These are phyloP conservation scores for Zosterops pallidus DNA, from an alignment of 2,113 vertebrate genomes.

Conservation along the genomic window DNA sequence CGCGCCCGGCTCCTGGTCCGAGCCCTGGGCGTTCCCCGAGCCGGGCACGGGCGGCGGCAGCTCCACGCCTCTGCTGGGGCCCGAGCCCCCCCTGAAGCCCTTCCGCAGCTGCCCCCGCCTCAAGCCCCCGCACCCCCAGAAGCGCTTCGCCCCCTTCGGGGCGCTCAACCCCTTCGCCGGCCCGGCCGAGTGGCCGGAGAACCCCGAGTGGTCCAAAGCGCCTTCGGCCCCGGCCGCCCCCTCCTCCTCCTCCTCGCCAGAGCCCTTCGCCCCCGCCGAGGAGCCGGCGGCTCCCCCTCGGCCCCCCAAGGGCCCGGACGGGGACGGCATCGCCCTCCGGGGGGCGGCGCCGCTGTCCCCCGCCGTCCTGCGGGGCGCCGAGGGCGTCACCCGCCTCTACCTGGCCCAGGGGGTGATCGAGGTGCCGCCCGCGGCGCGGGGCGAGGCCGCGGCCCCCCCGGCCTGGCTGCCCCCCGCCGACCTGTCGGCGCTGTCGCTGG, in stretches of 20 bases:
- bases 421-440: conserved; percentile 55
- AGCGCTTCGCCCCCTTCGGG: conserved; percentile 91
- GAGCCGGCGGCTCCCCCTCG: conserved; percentile 67
- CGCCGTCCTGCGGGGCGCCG: conserved; percentile 75
- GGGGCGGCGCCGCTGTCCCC: conserved; percentile 73
- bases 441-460: conserved; percentile 57
- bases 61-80: conserved; percentile 66
- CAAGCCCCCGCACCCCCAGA: conserved; percentile 82
- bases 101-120: conserved; percentile 82
- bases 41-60: conserved; percentile 34
- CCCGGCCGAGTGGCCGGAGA: conserved; percentile 76
- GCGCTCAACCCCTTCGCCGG: conserved; percentile 89
- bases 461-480: conserved; percentile 91
- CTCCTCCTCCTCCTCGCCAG: conserved; percentile 23
- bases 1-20: conserved; percentile 80
- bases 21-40: conserved; percentile 76
- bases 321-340: conserved; percentile 67
- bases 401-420: conserved; percentile 73
- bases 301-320: conserved; percentile 72
- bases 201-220: conserved; percentile 35
- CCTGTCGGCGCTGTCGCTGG: conserved; percentile 89
- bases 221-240: neutral
- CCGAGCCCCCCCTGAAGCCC: conserved; percentile 72
- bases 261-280: conserved; percentile 65
- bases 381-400: conserved; percentile 70